Base-by-base conservation (phyloP, 1,140 invertebrate species). In the Apis dorsata region DNA sequence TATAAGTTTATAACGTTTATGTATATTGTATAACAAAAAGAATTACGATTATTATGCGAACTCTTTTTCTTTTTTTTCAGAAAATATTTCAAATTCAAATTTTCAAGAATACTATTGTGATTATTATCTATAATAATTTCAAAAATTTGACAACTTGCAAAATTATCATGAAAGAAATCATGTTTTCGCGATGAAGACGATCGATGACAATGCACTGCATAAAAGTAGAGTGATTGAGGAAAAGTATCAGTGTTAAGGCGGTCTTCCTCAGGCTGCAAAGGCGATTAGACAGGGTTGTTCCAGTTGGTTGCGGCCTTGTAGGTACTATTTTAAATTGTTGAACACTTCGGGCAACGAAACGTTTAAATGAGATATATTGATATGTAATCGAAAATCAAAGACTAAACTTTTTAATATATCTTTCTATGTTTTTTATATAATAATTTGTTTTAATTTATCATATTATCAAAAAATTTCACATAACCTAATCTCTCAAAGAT, bases 211-310 rank as follows among this genome's bases (percentile, higher is more conserved):
- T 28, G 10, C 76, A 13, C 3, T 17, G 70, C 24, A 69, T 57
- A 75, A 75, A 81, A 65, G 72, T 51, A 44, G 9, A 28, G 21
- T 76, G 79, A 81, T 81, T 76, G 79, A 76, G 72, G 63, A 81
- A 44, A 76, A 75, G 79, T 53, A 81, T 77, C 57, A 80, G 24
- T 59, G 28, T 34, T 55, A 80, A 71, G 55, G 34, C 55, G 57
- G 76, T 57, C 66, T 72, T 80, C 73, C 73, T 80, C 78, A 72
- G 69, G 69, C 78, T 79, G 44, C 57, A 72, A 73, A 63, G 44
- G 59, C 78, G 78, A 80, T 80, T 80, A 73, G 73, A 62, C 15
- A 9, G 24, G 57, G 59, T 19, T 62, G 49, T 63, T 72, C 69
- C 34, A 49, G 34, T 71, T 53, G 55, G 78, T 34, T 19, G 69